Evolutionary conservation across 2,888 invertebrate species (phyloP), one percentile per base, ranked within the genome.

Genomic region (Cheilosia grossa): DNA sequence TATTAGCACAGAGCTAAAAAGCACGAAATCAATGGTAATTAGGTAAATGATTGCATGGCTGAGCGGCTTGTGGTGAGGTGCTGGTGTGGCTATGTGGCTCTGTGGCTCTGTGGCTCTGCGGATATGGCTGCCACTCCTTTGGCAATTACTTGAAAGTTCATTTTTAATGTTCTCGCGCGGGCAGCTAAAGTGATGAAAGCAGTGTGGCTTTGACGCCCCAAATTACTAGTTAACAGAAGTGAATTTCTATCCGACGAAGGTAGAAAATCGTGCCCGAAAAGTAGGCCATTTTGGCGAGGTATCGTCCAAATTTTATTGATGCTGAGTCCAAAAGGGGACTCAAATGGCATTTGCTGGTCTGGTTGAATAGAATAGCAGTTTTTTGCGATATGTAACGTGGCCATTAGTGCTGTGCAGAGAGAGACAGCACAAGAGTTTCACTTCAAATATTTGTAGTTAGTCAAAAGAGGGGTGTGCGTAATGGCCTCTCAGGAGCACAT

Each of bases 11-110:
- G 21, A 69, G 73, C 49, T 63, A 15, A 67, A 69, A 44, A 51
- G 40, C 73, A 79, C 56, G 61, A 56, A 73, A 79, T 79, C 67
- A 73, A 83, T 74, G 73, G 73, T 83, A 83, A 83, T 83, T 83
- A 83, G 69, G 56, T 58, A 79, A 83, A 79, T 73, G 40, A 61
- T 64, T 83, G 64, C 63, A 83, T 51, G 82, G 44, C 72, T 72
- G 30, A 15, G 30, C 30, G 54, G 66, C 44, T 72, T 44, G 24
- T 19, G 47, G 53, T 1, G 75, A 19, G 69, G 17, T 33, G 54
- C 7, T 63, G 47, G 63, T 44, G 1, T 44, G 44, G 30, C 40
- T 44, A 21, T 51, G 64, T 27, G 27, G 27, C 27, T 27, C 6
- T 27, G 27, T 27, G 24, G 24, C 4, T 27, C 24, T 5, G 24